A percentile compares a stretch with the other conserved stretches of the same genome.
phyloP scores from a whole-genome alignment of 2,113 vertebrate genomes.

The Oostethus manadensis region DNA sequence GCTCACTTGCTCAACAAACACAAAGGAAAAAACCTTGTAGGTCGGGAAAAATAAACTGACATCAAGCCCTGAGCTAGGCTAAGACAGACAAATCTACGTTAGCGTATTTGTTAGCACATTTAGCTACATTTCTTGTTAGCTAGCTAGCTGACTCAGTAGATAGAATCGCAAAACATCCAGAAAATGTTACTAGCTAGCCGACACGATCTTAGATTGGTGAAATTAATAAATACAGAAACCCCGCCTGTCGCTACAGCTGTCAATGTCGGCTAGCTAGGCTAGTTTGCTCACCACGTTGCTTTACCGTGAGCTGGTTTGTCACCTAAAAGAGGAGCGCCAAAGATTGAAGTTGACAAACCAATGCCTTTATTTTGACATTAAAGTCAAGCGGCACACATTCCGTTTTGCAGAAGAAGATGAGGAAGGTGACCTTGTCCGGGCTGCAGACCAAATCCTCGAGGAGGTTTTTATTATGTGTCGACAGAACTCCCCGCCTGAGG shows the following conservation, averaged over 20 bases:
- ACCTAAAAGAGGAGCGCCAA: too few relatives aligned
- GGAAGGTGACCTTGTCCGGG: constrained; percentile 20
- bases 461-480: constrained; percentile 61
- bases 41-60: too few relatives aligned
- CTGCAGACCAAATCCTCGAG: constrained; percentile 50
- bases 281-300: too few relatives aligned
- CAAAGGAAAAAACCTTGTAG: too few relatives aligned
- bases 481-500: constrained; percentile 51
- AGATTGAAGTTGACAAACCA: too few relatives aligned
- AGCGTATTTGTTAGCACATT: too few relatives aligned
- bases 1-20: too few relatives aligned
- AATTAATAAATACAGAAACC: neutral
- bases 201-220: neutral
- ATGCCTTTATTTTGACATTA: too few relatives aligned
- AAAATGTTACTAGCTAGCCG: neutral
- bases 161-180: neutral
- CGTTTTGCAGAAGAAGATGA: constrained; percentile 23
- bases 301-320: too few relatives aligned
- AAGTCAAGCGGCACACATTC: neutral
- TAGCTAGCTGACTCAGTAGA: neutral
- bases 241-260: neutral
- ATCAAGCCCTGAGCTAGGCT: too few relatives aligned
- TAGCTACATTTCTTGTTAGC: neutral
- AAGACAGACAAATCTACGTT: neutral
- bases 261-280: too few relatives aligned